Percentiles rank a stretch among this genome's conserved stretches.
These are phyloP conservation scores for Bubalus kerabau DNA, from an alignment of 2,113 vertebrate genomes.

Conservation along the genomic window DNA sequence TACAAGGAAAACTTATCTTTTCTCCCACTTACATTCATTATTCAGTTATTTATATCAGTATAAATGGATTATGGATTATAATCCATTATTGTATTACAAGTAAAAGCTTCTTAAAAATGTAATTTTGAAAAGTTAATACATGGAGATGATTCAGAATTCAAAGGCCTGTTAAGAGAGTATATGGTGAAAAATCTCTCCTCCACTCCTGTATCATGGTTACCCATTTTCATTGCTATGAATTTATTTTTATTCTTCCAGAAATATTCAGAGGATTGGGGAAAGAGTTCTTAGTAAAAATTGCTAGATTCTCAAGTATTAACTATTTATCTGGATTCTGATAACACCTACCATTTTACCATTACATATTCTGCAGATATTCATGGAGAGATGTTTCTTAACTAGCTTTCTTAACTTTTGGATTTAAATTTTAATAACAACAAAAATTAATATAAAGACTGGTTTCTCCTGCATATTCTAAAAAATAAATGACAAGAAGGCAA, in stretches of 20 bases:
- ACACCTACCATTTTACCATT: background rate
- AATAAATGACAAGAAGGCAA: background rate
- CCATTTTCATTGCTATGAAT: background rate
- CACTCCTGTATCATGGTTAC: background rate
- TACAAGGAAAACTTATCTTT: background rate
- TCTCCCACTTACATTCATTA: background rate
- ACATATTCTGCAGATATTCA: background rate
- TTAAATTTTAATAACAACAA: background rate
- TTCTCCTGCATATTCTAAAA: background rate
- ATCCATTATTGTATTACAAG: background rate
- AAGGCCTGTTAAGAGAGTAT: background rate
- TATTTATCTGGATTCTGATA: background rate
- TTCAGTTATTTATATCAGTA: background rate
- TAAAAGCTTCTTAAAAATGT: background rate
- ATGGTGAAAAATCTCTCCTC: background rate
- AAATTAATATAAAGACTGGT: background rate
- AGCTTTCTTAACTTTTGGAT: background rate
- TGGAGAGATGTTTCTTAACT: background rate
- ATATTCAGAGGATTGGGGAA: background rate
- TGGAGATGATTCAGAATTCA: background rate
- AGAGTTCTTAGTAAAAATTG: background rate
- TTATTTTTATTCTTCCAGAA: background rate
- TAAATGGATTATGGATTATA: background rate
- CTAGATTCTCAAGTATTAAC: background rate
- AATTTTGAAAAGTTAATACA: background rate